Base-by-base conservation (phyloP, 1,140 invertebrate genomes). In the Elymnias hypermnestra region DNA sequence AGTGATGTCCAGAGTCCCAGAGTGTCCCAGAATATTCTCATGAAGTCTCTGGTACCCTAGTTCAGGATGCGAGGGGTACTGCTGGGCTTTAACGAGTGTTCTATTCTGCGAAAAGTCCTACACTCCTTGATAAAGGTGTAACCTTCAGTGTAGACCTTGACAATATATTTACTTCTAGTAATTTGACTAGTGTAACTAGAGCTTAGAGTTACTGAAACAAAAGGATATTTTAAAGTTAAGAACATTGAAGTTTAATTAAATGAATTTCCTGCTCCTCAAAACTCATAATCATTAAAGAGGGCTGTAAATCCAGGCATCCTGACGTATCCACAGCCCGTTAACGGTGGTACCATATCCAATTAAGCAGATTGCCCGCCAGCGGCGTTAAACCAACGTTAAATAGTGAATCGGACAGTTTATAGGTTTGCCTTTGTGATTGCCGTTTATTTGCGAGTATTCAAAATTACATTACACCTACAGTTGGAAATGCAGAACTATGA, bases 341-440 rank as follows among this genome's bases (percentile, higher is more conserved):
- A 66, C 54, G 57, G 53, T 61, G 36, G 48, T 57, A 64, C 61
- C 63, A 55, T 68, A 63, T 56, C 51, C 70, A 73, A 73, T 73
- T 73, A 73, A 70, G 62, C 70, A 68, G 70, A 73, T 73, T 70
- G 70, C 43, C 37, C 37, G 53, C 57, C 33, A 53, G 57, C 54
- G 58, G 53, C 58, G 62, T 63, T 67, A 72, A 68, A 57, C 58
- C 47, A 15, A 44, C 57, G 62, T 69, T 69, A 70, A 70, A 72
- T 60, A 57, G 46, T 51, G 47, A 51, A 56, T 54, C 63, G 60
- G 63, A 67, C 66, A 67, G 57, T 72, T 72, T 67, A 72, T 59
- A 48, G 50, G 52, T 47, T 44, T 28, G 53, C 63, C 58, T 61
- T 67, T 47, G 48, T 55, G 52, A 56, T 59, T 45, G 47, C 38